These are phyloP conservation scores for Falco naumanni DNA, from an alignment of 2,797 vertebrate species.

Conservation along the genomic window DNA sequence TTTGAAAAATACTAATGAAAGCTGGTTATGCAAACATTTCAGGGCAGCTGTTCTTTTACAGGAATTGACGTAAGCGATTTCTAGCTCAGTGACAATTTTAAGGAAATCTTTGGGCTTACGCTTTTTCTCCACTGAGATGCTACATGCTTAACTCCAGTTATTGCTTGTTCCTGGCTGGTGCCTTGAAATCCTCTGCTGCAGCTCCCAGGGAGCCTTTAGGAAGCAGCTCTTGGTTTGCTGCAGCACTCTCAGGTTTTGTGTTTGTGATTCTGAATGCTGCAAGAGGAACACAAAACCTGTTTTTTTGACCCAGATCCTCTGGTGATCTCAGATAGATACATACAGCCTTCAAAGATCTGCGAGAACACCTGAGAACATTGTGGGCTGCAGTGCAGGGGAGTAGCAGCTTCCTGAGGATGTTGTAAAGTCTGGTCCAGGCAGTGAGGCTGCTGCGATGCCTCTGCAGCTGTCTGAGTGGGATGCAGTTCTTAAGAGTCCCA, in stretches of 20 bases:
- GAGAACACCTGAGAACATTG: not conserved
- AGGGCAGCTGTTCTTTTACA: not conserved
- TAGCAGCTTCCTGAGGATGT: not conserved
- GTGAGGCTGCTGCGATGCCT: not conserved
- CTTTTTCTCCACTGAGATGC: not conserved
- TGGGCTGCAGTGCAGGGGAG: not conserved
- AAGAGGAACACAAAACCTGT: not conserved
- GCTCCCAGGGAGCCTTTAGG: not conserved
- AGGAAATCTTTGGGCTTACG: not conserved
- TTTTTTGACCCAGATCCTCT: not conserved
- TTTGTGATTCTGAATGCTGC: not conserved
- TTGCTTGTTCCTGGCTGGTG: not conserved
- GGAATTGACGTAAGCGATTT: not conserved
- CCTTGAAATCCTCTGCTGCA: not conserved
- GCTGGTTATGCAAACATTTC: not conserved
- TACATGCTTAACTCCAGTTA: not conserved
- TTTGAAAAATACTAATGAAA: not conserved
- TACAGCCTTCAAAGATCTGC: not conserved
- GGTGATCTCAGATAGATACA: not conserved
- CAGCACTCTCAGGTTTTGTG: rapidly evolving
- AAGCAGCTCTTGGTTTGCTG: not conserved
- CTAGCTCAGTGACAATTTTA: not conserved
- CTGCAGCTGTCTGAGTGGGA: not conserved
- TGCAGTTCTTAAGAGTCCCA: not conserved
- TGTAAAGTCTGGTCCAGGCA: not conserved